Evolutionary conservation across 2,797 vertebrate species (phyloP).

Genomic region (Gymnothorax reevesii): DNA sequence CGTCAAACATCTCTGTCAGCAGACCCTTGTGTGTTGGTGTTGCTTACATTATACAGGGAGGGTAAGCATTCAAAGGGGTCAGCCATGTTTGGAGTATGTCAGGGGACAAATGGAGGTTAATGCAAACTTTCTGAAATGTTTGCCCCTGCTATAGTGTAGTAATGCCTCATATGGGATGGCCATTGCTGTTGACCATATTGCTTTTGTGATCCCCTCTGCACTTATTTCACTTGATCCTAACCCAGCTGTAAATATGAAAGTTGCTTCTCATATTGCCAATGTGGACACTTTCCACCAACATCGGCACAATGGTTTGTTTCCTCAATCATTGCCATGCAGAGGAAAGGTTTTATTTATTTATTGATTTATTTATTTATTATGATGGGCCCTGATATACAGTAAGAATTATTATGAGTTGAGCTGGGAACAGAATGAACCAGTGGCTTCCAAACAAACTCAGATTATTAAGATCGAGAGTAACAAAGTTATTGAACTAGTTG

Average conservation of each 20-base stretch:
- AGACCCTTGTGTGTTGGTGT: not conserved
- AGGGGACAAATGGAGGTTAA: slow-evolving; percentile 22
- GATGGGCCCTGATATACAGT: no score
- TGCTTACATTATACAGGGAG: not conserved
- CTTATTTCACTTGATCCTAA: not conserved
- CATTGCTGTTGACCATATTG: not conserved
- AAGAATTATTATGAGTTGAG: no score
- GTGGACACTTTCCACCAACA: not conserved
- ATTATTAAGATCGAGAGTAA: no score
- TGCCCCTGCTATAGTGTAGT: not conserved
- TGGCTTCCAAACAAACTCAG: no score
- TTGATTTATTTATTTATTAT: no score
- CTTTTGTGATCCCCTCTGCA: not conserved
- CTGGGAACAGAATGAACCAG: no score
- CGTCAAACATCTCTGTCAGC: slow-evolving; percentile 5
- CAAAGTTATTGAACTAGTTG: no score
- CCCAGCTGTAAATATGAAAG: not conserved
- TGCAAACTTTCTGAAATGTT: not conserved
- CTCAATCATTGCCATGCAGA: not conserved
- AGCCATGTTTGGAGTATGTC: not conserved
- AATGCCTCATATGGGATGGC: not conserved
- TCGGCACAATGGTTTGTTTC: not conserved
- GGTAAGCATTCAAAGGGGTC: not conserved
- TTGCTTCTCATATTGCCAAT: not conserved
- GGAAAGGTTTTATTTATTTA: no score